Evolutionary conservation across 2,113 vertebrate species (phyloP), one percentile per base, ranked within the genome.

Genomic region (Python bivittatus): DNA sequence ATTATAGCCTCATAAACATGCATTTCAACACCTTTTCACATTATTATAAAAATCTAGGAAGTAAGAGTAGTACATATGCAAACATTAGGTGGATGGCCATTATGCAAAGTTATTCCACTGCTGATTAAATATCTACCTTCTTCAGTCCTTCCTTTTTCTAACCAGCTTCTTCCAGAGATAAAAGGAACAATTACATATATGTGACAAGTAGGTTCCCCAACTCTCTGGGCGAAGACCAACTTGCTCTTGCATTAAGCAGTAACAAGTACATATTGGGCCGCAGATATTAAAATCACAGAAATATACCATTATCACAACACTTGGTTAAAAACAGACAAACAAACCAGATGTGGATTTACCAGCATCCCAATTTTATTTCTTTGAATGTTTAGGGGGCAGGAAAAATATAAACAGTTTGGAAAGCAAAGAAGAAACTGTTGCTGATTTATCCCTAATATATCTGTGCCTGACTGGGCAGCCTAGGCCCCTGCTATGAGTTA

Each of bases 401-500:
- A 88, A 60, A 29, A 22, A 9, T 4, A 48, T 48, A 86, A 86
- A 79, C 54, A 88, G 4, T 88, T 38, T 57, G 53, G 15, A 88
- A 33, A 38, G 3, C 2, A 53, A 52, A 52, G 84, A 17, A 53
- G 48, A 85, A 52, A 52, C 48, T 4, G 44, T 85, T 85, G 48
- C 44, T 29, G 48, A 33, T 42, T 85, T 85, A 85, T 48, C 27
- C 44, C 48, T 52, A 52, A 53, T 20, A 57, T 22, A 23, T 20
- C 54, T 44, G 89, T 23, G 11, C 27, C 29, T 64, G 13, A 12
- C 57, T 48, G 54, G 84, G 20, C 23, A 79, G 93, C 85, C 89
- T 91, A 94, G 93, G 60, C 58, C 38, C 84, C 92, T 93, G 91
- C 94, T 94, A 60, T 83, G 93, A 90, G 96, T 97, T 94, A 84